Evolutionary conservation across 2,888 invertebrate genomes (phyloP).

Genomic region (Metopia argyrocephala): DNA sequence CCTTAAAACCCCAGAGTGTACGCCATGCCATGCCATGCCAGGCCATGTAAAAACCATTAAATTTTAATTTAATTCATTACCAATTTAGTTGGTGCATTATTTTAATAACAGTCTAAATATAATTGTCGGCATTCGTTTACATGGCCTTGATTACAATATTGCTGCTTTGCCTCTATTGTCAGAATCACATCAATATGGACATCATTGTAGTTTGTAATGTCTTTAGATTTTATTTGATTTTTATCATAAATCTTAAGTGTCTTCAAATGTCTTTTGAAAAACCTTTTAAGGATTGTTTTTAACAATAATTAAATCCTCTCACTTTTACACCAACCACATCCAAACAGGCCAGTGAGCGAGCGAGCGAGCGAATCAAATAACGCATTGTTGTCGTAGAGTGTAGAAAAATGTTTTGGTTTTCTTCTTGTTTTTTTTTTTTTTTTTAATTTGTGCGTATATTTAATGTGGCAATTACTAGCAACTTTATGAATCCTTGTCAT

Average conservation of each 20-base stretch:
- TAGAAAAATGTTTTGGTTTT: not conserved
- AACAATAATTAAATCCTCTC: slow-evolving; percentile 61
- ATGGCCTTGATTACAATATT: slow-evolving; percentile 53
- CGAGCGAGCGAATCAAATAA: no score
- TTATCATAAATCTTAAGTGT: slow-evolving; percentile 62
- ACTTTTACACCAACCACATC: slow-evolving; percentile 30
- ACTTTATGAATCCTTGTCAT: slow-evolving; percentile 65
- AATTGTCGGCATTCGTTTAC: slow-evolving; percentile 55
- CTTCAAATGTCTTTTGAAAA: slow-evolving; percentile 36
- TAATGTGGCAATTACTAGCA: slow-evolving; percentile 55
- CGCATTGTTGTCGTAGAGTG: no score
- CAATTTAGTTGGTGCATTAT: slow-evolving; percentile 45
- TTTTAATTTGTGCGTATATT: slow-evolving; percentile 22
- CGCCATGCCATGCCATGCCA: no score
- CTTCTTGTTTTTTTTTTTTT: no score
- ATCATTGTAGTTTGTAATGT: not conserved
- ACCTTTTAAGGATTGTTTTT: slow-evolving; percentile 62
- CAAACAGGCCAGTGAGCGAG: not conserved
- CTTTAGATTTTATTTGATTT: slow-evolving; percentile 14
- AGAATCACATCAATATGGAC: not conserved
- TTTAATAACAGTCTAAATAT: slow-evolving; percentile 42
- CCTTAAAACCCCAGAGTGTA: no score
- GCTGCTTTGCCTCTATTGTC: not conserved
- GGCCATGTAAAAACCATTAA: slow-evolving; percentile 44
- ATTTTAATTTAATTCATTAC: slow-evolving; percentile 50